A percentile compares a stretch with the other conserved stretches of the same genome.
These are phyloP conservation scores for Xenotilapia flavipinnis DNA, from an alignment of 2,113 vertebrate genomes.

Conservation along the genomic window DNA sequence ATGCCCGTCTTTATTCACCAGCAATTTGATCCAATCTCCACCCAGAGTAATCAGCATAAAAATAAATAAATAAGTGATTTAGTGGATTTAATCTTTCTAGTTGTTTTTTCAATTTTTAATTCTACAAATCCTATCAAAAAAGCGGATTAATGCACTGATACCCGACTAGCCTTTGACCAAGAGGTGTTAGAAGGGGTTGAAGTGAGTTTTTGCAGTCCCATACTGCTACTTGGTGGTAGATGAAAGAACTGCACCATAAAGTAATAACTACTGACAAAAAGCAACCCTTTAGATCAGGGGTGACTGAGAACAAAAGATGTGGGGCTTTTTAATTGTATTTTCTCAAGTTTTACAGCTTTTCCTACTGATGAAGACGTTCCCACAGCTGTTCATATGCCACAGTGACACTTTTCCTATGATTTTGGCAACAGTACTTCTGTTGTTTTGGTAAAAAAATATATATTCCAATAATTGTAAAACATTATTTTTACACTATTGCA, in stretches of 20 bases:
- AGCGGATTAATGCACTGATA: neutral
- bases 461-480: neutral
- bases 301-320: neutral
- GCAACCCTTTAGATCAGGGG: neutral
- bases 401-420: neutral
- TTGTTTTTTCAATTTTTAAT: neutral
- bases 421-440: neutral
- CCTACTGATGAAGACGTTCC: neutral
- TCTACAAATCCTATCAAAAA: neutral
- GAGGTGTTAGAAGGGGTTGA: neutral
- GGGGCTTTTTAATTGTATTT: neutral
- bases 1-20: neutral
- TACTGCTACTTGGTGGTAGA: constrained; percentile 28
- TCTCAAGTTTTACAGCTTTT: neutral
- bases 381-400: neutral
- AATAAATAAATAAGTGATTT: neutral
- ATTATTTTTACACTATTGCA: neutral
- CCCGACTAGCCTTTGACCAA: neutral
- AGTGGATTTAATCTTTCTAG: neutral
- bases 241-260: neutral
- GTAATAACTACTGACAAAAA: neutral
- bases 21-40: neutral
- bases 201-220: neutral
- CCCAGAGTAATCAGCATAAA: neutral
- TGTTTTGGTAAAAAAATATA: neutral